Percentiles rank a stretch among this genome's conserved stretches.
Conservation (phyloP, 2,113 vertebrate species). For the Isichthys henryi region DNA sequence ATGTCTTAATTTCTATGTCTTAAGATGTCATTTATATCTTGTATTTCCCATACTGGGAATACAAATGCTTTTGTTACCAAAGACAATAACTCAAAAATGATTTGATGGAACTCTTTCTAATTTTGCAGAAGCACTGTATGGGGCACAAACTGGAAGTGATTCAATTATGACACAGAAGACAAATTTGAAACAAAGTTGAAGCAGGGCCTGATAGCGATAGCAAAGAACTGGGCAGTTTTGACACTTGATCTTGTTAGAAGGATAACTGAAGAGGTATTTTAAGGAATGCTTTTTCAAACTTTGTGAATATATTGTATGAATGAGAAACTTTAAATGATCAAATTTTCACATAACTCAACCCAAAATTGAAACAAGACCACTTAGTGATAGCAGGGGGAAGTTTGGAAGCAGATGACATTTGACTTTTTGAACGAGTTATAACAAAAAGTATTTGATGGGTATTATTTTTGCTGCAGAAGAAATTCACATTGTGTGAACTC, state of each 20-base stretch:
- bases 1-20: background rate
- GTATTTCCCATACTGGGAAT: background rate
- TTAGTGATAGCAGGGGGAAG: background rate
- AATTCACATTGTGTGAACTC: background rate
- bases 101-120: background rate
- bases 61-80: background rate
- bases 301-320: background rate
- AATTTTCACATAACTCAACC: background rate
- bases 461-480: background rate
- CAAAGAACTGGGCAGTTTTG: background rate
- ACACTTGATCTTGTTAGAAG: background rate
- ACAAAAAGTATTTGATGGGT: background rate
- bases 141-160: background rate
- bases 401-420: background rate
- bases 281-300: background rate
- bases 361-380: background rate
- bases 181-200: background rate
- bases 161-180: background rate
- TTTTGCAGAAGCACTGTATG: background rate
- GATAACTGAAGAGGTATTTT: background rate
- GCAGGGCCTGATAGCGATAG: background rate
- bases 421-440: background rate
- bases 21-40: background rate
- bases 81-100: background rate
- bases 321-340: background rate